Conservation (phyloP, 2,888 invertebrate species). For the Escarpia spicata region DNA sequence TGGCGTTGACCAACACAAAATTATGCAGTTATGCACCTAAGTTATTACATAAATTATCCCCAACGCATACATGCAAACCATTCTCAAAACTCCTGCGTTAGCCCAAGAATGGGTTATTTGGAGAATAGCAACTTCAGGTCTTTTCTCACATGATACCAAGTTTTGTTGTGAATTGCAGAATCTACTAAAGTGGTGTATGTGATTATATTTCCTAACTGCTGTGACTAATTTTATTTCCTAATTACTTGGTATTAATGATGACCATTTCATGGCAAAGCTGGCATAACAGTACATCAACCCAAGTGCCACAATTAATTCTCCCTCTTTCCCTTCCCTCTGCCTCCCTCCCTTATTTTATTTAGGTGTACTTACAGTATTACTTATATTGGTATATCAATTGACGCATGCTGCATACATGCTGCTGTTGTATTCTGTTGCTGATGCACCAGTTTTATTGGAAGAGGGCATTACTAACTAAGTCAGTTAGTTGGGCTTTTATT, state of each 20-base stretch:
- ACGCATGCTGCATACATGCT: no score
- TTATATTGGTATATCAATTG: no score
- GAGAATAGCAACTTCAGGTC: neutral
- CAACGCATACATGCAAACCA: neutral
- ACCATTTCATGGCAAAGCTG: no score
- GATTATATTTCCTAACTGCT: neutral
- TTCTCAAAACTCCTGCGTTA: neutral
- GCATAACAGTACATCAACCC: no score
- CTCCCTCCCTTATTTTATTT: neutral
- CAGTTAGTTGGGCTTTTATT: neutral
- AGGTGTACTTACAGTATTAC: no score
- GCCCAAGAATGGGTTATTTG: neutral
- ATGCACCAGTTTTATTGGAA: neutral
- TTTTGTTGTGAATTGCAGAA: neutral
- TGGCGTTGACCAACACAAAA: neutral
- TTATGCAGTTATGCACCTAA: neutral
- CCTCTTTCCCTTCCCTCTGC: neutral
- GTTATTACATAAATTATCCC: neutral
- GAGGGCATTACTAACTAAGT: neutral
- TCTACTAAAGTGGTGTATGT: neutral
- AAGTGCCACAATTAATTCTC: neutral
- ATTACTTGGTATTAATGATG: neutral
- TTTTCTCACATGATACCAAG: neutral
- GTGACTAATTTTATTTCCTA: neutral
- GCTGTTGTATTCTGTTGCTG: no score